Evolutionary conservation across 2,113 vertebrate species (phyloP).

Genomic region (Pomatostomus ruficeps): DNA sequence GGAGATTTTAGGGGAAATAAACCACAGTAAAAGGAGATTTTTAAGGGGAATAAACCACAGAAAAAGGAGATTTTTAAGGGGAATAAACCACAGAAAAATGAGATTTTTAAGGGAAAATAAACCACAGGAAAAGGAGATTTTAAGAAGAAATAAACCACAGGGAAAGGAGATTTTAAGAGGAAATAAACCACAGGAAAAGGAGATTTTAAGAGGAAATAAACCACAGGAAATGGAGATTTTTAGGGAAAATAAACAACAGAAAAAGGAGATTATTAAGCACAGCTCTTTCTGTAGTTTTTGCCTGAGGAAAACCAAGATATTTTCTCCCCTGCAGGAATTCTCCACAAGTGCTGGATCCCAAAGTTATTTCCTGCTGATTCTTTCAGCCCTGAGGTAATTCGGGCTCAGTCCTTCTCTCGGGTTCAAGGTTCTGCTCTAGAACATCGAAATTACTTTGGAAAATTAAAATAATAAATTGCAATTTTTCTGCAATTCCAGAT

Average conservation of each 20-base stretch:
- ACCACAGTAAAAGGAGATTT: neutral
- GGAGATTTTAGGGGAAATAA: neutral
- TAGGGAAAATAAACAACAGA: neutral
- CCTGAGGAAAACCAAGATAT: neutral
- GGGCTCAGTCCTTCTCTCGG: neutral
- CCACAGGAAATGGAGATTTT: too few relatives aligned
- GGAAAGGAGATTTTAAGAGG: too few relatives aligned
- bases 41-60: too few relatives aligned
- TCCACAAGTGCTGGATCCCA: neutral
- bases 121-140: neutral
- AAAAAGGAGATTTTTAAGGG: neutral
- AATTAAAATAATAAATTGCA: neutral
- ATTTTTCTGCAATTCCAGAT: neutral
- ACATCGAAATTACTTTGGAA: neutral
- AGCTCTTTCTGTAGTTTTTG: neutral
- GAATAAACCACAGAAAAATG: neutral
- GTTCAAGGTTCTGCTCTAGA: neutral
- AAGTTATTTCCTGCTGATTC: neutral
- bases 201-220: neutral
- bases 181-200: too few relatives aligned
- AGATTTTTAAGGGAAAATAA: neutral
- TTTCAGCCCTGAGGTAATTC: neutral
- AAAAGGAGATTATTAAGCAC: neutral
- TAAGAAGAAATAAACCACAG: too few relatives aligned
- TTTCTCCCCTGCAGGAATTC: neutral